Conservation (phyloP, 2,797 vertebrate species). For the Chrysocyon brachyurus region DNA sequence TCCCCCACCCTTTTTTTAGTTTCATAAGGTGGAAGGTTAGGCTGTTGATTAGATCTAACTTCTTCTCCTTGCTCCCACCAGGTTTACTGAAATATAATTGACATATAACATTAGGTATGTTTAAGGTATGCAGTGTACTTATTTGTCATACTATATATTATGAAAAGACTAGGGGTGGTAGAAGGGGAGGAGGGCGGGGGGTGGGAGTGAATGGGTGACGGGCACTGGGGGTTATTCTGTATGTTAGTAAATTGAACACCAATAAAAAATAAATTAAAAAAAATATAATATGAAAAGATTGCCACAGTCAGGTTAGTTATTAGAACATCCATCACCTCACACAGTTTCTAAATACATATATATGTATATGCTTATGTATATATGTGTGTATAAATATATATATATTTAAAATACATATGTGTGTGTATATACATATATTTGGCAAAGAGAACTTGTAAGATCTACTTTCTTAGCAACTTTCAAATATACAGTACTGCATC, state of each 20-base stretch:
- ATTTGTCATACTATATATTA: neutral
- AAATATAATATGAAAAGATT: neutral
- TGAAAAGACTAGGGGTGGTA: neutral
- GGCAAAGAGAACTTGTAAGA: neutral
- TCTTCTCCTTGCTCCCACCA: neutral
- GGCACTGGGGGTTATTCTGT: too few relatives aligned
- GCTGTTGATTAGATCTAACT: neutral
- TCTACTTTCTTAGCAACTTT: neutral
- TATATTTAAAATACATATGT: neutral
- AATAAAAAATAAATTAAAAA: too few relatives aligned
- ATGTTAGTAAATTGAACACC: too few relatives aligned
- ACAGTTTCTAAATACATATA: neutral
- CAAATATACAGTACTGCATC: neutral
- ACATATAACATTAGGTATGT: neutral
- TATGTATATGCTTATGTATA: neutral
- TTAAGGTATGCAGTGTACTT: neutral
- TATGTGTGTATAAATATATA: neutral
- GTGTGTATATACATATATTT: neutral
- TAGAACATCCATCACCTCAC: neutral
- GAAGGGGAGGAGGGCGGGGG: too few relatives aligned
- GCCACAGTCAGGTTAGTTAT: neutral
- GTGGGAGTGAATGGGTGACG: too few relatives aligned
- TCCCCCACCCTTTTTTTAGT: neutral
- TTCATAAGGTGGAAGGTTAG: neutral
- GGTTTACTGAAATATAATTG: neutral